phyloP scores from a whole-genome alignment of 2,888 invertebrate genomes.

The Parasteatoda lunata region DNA sequence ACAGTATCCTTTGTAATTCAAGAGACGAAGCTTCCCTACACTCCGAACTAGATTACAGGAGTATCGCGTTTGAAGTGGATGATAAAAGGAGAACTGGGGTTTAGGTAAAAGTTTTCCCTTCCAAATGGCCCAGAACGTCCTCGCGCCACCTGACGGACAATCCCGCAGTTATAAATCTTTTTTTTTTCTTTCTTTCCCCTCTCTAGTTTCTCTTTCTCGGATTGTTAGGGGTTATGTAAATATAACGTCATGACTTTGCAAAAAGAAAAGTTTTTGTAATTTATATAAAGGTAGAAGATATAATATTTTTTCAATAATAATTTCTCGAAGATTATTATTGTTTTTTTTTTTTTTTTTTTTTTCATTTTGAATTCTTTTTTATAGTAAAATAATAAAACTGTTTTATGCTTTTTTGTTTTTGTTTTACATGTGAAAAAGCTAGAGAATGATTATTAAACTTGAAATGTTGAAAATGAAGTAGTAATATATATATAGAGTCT shows the following conservation, averaged over 20 bases:
- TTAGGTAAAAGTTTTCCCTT: constrained; percentile 33
- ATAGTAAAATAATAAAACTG: too few species aligned
- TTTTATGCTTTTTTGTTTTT: too few species aligned
- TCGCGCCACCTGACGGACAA: constrained; percentile 55
- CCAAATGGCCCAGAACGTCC: background rate
- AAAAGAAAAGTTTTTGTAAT: background rate
- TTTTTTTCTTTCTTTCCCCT: constrained; percentile 16
- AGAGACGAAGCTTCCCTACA: background rate
- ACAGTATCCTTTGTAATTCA: background rate
- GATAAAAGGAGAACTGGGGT: constrained; percentile 3
- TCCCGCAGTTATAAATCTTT: constrained; percentile 28
- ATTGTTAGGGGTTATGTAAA: background rate
- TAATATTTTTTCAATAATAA: too few species aligned
- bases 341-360: too few species aligned
- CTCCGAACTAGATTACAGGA: constrained; percentile 9
- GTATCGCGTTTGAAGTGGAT: constrained; percentile 26
- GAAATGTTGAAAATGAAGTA: too few species aligned
- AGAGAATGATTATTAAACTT: too few species aligned
- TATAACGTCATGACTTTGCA: too few species aligned
- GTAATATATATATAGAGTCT: too few species aligned
- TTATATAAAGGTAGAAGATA: too few species aligned
- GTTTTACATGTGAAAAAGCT: too few species aligned
- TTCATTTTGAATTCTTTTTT: too few species aligned
- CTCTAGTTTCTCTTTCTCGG: background rate
- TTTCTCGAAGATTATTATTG: too few species aligned